Conservation (phyloP, 2,113 vertebrate species). For the rabbit (Oryctolagus cuniculus) region DNA sequence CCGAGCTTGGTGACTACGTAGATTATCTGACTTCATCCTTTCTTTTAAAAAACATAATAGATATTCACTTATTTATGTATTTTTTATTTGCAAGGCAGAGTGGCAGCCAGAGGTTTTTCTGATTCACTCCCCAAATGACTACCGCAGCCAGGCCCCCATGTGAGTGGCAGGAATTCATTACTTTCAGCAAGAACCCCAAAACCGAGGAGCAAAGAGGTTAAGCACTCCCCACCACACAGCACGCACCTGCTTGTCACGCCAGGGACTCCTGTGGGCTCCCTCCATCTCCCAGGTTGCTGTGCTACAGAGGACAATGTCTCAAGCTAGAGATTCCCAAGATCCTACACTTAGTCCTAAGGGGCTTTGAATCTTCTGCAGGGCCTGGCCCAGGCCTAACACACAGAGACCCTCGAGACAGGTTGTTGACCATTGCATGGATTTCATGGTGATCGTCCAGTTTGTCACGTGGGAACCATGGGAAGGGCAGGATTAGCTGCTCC, state of each 20-base stretch:
- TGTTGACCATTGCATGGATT: rapidly evolving
- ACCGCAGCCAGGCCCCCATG: no score
- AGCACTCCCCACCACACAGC: no score
- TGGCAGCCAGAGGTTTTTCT: no score
- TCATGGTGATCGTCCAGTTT: not conserved
- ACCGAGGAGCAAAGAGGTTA: rapidly evolving
- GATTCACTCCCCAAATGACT: no score
- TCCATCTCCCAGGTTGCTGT: not conserved
- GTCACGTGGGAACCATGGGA: not conserved
- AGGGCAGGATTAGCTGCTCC: no score
- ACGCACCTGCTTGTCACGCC: not conserved
- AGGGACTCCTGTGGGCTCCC: not conserved
- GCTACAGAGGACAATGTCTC: not conserved
- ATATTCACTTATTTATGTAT: no score
- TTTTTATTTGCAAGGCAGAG: no score
- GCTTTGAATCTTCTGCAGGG: not conserved
- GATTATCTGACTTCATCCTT: not conserved
- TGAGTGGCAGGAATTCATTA: no score
- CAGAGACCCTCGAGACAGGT: not conserved
- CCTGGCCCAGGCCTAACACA: no score
- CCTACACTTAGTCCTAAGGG: not conserved
- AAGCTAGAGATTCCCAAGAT: not conserved
- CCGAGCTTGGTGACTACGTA: not conserved
- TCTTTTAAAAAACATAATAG: no score
- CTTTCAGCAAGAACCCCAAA: not conserved